Conservation (phyloP, 2,888 invertebrate species). For the Drosophila leonis region DNA sequence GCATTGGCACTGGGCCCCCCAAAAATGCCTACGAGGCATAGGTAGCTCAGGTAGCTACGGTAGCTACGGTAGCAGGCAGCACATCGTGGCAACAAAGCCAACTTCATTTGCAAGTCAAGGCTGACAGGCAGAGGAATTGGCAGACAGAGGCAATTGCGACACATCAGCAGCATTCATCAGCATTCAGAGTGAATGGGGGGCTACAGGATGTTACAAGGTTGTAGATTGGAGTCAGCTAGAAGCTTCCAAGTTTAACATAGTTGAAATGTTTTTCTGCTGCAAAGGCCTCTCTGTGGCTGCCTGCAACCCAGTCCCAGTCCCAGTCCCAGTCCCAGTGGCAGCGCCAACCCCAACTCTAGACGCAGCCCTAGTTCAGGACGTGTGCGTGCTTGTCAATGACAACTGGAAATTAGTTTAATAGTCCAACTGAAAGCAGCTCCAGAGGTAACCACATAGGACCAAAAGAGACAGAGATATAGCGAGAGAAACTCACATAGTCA, state of each 20-base stretch:
- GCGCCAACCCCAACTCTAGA: neutral
- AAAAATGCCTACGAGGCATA: constrained; percentile 76
- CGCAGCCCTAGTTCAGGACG: constrained; percentile 16
- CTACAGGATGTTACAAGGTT: constrained; percentile 57
- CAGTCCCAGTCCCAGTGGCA: neutral
- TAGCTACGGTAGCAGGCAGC: constrained; percentile 15
- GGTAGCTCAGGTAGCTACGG: constrained; percentile 21
- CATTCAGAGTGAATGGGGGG: constrained; percentile 39
- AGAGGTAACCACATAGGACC: constrained; percentile 50
- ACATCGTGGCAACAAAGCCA: constrained; percentile 66
- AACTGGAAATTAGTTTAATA: constrained; percentile 81
- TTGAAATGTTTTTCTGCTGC: constrained; percentile 47
- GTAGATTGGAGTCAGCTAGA: constrained; percentile 7
- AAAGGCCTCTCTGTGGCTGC: constrained; percentile 42
- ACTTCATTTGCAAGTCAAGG: constrained; percentile 72
- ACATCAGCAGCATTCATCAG: constrained; percentile 65
- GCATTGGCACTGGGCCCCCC: constrained; percentile 47
- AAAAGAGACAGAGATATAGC: neutral
- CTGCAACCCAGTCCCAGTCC: neutral
- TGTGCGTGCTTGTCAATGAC: constrained; percentile 77
- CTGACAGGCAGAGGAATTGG: neutral
- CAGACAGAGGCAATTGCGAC: constrained; percentile 17
- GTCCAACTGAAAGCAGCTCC: constrained; percentile 63
- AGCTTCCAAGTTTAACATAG: constrained; percentile 59
- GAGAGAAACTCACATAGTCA: constrained; percentile 49